These are phyloP conservation scores for Acanthurus tractus DNA, from an alignment of 2,797 vertebrate genomes.

Conservation along the genomic window DNA sequence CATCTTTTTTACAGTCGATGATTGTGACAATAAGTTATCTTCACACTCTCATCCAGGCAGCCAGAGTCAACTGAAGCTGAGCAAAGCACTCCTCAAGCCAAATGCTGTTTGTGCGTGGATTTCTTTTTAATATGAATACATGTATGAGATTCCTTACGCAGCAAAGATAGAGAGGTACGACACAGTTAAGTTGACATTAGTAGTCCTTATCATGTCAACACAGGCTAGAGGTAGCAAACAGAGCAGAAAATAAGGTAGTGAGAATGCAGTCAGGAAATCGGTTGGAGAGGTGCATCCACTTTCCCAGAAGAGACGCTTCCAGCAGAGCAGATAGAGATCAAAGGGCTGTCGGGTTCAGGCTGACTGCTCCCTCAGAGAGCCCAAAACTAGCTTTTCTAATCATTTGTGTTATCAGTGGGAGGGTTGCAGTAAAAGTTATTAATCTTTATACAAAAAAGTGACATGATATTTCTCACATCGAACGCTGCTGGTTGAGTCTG, in stretches of 20 bases:
- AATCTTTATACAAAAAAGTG: constrained; percentile 57
- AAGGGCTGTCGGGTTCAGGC: constrained; percentile 60
- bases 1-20: too few relatives aligned
- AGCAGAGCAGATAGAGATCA: constrained; percentile 78
- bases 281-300: constrained; percentile 69
- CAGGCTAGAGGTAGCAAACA: constrained; percentile 66
- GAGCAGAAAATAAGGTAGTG: constrained; percentile 67
- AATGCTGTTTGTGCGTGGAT: neutral
- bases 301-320: constrained; percentile 74
- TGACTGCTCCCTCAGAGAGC: constrained; percentile 53
- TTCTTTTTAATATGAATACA: constrained; percentile 1
- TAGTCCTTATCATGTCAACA: constrained; percentile 75
- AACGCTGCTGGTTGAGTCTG: constrained; percentile 25
- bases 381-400: constrained; percentile 68
- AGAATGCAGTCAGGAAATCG: constrained; percentile 57
- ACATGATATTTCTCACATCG: constrained; percentile 31
- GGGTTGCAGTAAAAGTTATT: constrained; percentile 61
- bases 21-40: too few relatives aligned
- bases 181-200: constrained; percentile 52
- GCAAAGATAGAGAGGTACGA: constrained; percentile 29
- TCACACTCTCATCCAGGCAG: neutral
- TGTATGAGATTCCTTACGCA: constrained; percentile 41
- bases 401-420: constrained; percentile 59
- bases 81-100: constrained; percentile 10
- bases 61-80: constrained; percentile 10